Percentiles rank a stretch among this genome's conserved stretches.
phyloP scores from a whole-genome alignment of 2,113 vertebrate species.

The Brienomyrus longianalis region DNA sequence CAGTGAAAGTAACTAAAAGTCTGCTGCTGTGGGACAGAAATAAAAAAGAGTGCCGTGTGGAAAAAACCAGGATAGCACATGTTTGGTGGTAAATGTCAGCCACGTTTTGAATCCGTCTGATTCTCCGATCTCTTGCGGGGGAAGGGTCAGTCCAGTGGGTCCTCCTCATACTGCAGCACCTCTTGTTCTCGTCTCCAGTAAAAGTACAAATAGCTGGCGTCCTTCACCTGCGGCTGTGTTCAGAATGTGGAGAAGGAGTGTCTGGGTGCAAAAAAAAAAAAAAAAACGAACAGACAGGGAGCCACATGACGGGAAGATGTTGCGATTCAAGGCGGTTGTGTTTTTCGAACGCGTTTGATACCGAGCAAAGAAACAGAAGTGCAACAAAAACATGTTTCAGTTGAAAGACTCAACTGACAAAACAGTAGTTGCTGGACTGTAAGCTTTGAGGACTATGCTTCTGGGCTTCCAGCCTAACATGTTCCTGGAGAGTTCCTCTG shows the following conservation, averaged over 20 bases:
- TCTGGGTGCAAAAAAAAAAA: neutral
- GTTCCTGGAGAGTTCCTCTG: neutral
- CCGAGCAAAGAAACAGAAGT: neutral
- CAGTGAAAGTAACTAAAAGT: neutral
- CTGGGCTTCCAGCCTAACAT: neutral
- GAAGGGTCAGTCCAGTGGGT: neutral
- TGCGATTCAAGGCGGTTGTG: neutral
- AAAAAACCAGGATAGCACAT: neutral
- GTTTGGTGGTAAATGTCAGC: slow-evolving; percentile 8
- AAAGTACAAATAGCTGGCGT: neutral
- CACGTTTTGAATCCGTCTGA: neutral
- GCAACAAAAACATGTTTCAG: neutral
- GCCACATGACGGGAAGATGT: neutral
- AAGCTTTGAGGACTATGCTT: neutral
- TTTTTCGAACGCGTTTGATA: neutral
- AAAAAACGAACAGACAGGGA: neutral
- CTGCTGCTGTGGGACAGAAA: neutral
- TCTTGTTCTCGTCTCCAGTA: neutral
- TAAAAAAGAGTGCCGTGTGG: neutral
- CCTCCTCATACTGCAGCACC: no score
- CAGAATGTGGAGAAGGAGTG: neutral
- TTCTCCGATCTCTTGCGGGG: neutral
- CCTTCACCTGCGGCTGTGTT: neutral
- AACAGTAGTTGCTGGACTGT: neutral
- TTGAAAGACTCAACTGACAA: neutral